These are phyloP conservation scores for Brachyhypopomus occidentalis DNA, from an alignment of 2,113 vertebrate species.

Conservation along the genomic window DNA sequence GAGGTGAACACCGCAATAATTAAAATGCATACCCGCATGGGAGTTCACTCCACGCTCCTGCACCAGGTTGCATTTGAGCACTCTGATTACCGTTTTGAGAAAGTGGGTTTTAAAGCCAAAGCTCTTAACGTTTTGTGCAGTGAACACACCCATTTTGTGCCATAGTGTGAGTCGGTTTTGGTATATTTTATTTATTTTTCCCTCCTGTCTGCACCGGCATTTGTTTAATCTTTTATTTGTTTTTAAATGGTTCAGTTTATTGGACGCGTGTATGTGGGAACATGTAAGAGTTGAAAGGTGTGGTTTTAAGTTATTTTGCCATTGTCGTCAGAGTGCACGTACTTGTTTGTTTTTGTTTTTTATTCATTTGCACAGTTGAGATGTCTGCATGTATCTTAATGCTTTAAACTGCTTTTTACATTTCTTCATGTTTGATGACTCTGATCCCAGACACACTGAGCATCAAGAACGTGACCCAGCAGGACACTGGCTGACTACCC, in stretches of 20 bases:
- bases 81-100: too few relatives aligned
- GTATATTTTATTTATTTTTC: conserved; percentile 56
- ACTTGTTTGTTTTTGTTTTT: background rate
- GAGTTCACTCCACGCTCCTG: too few relatives aligned
- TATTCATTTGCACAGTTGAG: background rate
- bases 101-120: background rate
- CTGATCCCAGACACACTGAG: too few relatives aligned
- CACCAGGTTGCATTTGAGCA: too few relatives aligned
- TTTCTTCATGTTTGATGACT: background rate
- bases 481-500: too few relatives aligned
- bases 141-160: background rate
- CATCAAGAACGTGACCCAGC: too few relatives aligned
- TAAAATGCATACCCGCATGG: too few relatives aligned
- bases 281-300: too few relatives aligned
- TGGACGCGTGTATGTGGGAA: conserved; percentile 3
- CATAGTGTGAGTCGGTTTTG: conserved; percentile 3
- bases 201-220: too few relatives aligned
- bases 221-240: background rate
- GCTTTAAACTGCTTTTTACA: background rate
- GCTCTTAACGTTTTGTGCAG: background rate
- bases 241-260: conserved; percentile 27
- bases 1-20: too few relatives aligned
- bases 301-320: conserved; percentile 18
- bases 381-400: conserved; percentile 4
- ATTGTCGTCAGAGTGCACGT: background rate